Base-by-base conservation (phyloP, 1,140 invertebrate species). In the Drosophila kikkawai region DNA sequence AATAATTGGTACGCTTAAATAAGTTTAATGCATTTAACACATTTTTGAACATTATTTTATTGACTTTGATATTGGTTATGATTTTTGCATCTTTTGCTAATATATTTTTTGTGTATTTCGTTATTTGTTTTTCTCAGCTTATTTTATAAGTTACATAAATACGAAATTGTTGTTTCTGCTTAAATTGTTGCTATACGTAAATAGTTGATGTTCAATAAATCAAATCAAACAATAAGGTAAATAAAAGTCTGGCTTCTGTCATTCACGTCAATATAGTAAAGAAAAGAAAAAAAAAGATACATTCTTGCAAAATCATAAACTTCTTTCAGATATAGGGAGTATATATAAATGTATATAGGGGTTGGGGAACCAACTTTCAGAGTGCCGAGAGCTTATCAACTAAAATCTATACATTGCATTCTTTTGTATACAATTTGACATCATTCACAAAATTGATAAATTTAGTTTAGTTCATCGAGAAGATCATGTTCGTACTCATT, bases 41-140 rank as follows among this genome's bases (percentile, higher is more conserved):
- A 90, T 90, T 90, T 88, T 90, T 76, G 65, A 90, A 90, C 86
- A 90, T 90, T 85, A 90, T 90, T 90, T 90, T 90, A 90, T 90
- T 90, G 85, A 90, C 85, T 90, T 88, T 78, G 70, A 85, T 90
- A 79, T 70, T 81, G 70, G 68, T 88, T 85, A 80, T 74, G 82
- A 65, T 79, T 90, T 87, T 82, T 79, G 66, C 66, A 82, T 82
- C 70, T 76, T 82, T 90, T 82, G 75, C 85, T 88, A 90, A 79
- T 90, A 76, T 74, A 80, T 80, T 55, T 53, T 85, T 80, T 82
- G 73, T 90, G 81, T 81, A 65, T 85, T 81, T 85, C 60, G 45
- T 82, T 71, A 79, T 70, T 80, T 70, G 68, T 82, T 87, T 84
- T 87, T 70, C 70, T 83, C 80, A 66, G 63, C 80, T 88, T 90